Conservation (phyloP, 2,888 invertebrate genomes). For the Cordylochernes scorpioides region DNA sequence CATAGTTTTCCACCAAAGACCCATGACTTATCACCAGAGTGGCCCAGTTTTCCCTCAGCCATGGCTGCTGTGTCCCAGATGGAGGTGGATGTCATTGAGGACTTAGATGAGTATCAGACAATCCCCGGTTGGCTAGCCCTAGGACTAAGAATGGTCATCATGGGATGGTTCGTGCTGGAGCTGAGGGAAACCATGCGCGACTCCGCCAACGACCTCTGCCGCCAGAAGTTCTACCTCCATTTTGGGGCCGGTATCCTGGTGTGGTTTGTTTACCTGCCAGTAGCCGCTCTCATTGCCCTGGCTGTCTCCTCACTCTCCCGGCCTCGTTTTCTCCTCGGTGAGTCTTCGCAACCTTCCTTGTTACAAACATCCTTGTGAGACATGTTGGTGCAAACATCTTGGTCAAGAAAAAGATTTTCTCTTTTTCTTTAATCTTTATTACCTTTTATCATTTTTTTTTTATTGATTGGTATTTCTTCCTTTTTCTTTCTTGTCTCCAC, state of each 20-base stretch:
- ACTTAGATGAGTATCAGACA: conserved; percentile 86
- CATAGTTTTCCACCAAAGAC: too few species aligned
- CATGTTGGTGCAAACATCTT: too few species aligned
- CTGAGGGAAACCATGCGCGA: conserved; percentile 47
- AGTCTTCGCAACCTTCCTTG: conserved; percentile 19
- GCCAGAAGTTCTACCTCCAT: conserved; percentile 73
- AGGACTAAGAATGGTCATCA: conserved; percentile 51
- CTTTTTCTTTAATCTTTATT: too few species aligned
- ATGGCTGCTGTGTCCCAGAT: conserved; percentile 41
- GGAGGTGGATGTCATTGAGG: conserved; percentile 81
- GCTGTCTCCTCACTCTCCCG: conserved; percentile 85
- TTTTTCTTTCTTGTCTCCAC: too few species aligned
- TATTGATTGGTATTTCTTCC: too few species aligned
- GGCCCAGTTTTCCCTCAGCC: neutral
- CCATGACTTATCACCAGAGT: neutral
- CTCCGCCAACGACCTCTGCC: conserved; percentile 49
- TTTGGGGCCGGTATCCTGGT: conserved; percentile 90
- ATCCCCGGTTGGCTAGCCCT: conserved; percentile 91
- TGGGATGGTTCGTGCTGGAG: conserved; percentile 57
- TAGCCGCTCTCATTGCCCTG: conserved; percentile 68
- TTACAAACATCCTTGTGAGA: too few species aligned
- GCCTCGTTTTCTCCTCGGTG: conserved; percentile 70
- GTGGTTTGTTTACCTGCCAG: conserved; percentile 90
- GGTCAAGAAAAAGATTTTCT: too few species aligned
- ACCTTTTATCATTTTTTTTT: too few species aligned